Evolutionary conservation across 2,113 vertebrate genomes (phyloP), one percentile per base, ranked within the genome.

Genomic region (Setophaga petechia): DNA sequence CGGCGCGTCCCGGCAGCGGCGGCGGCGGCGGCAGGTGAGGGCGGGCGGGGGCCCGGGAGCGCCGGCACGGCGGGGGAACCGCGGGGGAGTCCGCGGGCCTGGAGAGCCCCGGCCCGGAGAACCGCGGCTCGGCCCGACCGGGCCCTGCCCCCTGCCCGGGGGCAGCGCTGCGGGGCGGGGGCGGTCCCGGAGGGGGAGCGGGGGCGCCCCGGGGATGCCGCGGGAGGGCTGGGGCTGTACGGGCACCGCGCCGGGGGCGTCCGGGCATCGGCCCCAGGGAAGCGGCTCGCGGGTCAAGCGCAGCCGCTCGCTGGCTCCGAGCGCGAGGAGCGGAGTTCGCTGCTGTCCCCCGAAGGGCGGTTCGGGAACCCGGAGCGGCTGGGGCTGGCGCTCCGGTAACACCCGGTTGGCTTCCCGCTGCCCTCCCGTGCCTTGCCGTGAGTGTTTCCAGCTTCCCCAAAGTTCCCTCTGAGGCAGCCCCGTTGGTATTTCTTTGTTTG

Each of bases 401-500:
- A 7, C 12, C 39, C 4, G 33, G 0, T 5, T 37, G 3, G 9
- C 16, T 12, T 43, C 59, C 31, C 43, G 44, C 59, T 37, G 43
- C 69, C 39, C 61, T 31, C 59, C 67, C 9, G 33, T 44, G 76
- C 77, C 54, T 15, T 18, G 30, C 71, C 15, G 11, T 7, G 12
- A 41, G 52, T 7, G 23, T 33, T 43, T 15, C 47, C 63, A 31
- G 74, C 74, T 66, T 31, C 23, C 52, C 10, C 6, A 1, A 14
- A 12, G 62, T 31, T 72, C 69, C 12, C 19, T 41, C 35, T 5
- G 61, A 24, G 54, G 39, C 67, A 58, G 69, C 78, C 57, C 61
- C 66, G 21, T 30, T 25, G 75, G 59, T 57, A 9, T 87, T 81
- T 74, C 69, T 92, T 95, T 95, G 92, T 91, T 89, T 95, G 95